phyloP scores from a whole-genome alignment of 2,113 vertebrate genomes.

The human (Homo sapiens) region GRCh38 chr3:152603501-152604000 shows the following conservation, averaged over 20 bases:
- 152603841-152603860: neutral
- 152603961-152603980: neutral
- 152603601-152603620: neutral
- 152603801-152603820: neutral
- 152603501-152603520: too few relatives aligned
- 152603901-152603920: neutral
- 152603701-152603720: neutral
- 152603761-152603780: neutral
- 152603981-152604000: neutral
- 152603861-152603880: neutral
- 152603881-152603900: neutral
- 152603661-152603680: neutral
- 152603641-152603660: neutral
- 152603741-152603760: neutral
- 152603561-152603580: too few relatives aligned
- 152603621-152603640: neutral
- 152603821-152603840: neutral
- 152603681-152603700: neutral
- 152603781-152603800: neutral
- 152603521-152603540: too few relatives aligned
- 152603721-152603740: neutral
- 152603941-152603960: neutral
- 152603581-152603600: too few relatives aligned
- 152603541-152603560: too few relatives aligned
- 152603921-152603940: neutral